A percentile compares a stretch with the other conserved stretches of the same genome.
These are phyloP conservation scores for Nothoprocta pentlandii DNA, from an alignment of 2,113 vertebrate genomes.

Conservation along the genomic window DNA sequence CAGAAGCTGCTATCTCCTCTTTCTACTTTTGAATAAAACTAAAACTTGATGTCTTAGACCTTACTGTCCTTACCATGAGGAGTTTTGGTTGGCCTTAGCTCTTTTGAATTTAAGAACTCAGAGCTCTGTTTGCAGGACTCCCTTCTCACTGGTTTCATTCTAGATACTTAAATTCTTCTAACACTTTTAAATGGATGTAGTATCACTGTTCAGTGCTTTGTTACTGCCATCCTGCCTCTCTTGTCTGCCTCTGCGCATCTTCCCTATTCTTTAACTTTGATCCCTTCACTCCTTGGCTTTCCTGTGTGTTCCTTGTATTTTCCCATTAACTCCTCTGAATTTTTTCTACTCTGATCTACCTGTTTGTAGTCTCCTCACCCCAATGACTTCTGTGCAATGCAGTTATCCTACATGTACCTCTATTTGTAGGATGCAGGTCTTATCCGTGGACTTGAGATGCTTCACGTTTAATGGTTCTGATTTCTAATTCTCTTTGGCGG, in stretches of 20 bases:
- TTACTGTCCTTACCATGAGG: not conserved
- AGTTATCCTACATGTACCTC: not conserved
- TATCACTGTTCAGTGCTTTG: not conserved
- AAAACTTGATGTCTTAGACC: not conserved
- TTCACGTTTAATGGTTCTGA: not conserved
- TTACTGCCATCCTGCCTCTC: not conserved
- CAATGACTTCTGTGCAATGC: not conserved
- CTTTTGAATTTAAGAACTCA: not conserved
- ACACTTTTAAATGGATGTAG: not conserved
- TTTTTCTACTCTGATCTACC: not conserved
- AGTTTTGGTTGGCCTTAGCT: not conserved
- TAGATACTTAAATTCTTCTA: not conserved
- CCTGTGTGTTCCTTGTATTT: not conserved
- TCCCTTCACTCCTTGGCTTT: not conserved
- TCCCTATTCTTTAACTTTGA: not conserved
- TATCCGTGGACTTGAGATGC: not conserved
- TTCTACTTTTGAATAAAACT: not conserved
- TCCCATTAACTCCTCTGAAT: not conserved
- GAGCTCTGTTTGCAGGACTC: not conserved
- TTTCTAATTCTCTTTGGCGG: not conserved
- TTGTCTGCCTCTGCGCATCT: not conserved
- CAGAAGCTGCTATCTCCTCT: not conserved
- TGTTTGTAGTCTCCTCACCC: not conserved
- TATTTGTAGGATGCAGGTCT: not conserved
- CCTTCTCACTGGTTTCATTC: not conserved